A percentile compares a stretch with the other conserved stretches of the same genome.
phyloP scores from a whole-genome alignment of 2,888 invertebrate species.

The Ormyrus rosae region DNA sequence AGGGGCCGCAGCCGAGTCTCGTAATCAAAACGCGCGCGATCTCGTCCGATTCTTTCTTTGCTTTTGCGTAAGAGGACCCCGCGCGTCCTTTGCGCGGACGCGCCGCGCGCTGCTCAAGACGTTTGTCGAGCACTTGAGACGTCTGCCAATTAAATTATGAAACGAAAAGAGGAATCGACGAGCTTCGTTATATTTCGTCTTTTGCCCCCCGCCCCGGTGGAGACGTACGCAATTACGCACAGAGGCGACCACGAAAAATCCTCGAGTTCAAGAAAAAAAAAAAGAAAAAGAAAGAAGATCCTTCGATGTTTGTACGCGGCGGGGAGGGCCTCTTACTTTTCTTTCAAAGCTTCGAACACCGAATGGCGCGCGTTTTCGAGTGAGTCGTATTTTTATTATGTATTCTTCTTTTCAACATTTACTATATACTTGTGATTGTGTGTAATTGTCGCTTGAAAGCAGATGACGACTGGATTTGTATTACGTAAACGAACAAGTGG shows the following conservation, averaged over 20 bases:
- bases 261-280: neutral
- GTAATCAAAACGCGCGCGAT: conserved; percentile 57
- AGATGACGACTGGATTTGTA: neutral
- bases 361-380: conserved; percentile 41
- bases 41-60: neutral
- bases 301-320: conserved; percentile 11
- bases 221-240: conserved; percentile 3
- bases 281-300: neutral
- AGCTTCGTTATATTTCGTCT: conserved; percentile 23
- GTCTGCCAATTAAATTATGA: conserved; percentile 70
- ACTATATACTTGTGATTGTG: too few relatives aligned
- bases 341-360: neutral
- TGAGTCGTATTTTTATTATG: neutral
- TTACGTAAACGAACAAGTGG: conserved; percentile 7
- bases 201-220: neutral
- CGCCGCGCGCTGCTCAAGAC: neutral
- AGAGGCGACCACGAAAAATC: neutral
- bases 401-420: too few relatives aligned
- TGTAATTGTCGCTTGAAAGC: neutral
- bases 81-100: neutral
- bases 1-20: conserved; percentile 64
- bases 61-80: neutral
- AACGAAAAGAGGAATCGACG: conserved; percentile 30
- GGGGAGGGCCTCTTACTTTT: conserved; percentile 13
- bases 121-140: conserved; percentile 66